Evolutionary conservation across 2,797 vertebrate genomes (phyloP).

Genomic region (Syndactyla subalaris): DNA sequence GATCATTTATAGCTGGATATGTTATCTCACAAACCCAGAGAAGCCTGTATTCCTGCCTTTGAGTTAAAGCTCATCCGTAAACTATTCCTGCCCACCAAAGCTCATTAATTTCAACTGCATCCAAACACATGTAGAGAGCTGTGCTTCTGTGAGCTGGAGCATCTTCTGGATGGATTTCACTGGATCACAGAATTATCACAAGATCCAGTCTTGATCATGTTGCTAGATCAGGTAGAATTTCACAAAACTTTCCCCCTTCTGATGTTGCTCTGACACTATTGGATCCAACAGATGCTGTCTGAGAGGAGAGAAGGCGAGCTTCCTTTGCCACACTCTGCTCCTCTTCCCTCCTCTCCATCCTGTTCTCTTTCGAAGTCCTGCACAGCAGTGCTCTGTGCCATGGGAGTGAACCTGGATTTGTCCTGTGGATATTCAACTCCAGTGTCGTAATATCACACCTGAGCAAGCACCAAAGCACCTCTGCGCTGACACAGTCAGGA

Average conservation of each 20-base stretch:
- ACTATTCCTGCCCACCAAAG: neutral
- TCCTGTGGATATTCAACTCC: neutral
- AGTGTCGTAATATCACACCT: neutral
- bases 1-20: neutral
- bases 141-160: fast-evolving
- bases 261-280: neutral
- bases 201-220: neutral
- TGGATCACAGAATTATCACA: neutral
- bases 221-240: neutral
- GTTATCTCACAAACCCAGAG: neutral
- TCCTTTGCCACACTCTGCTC: neutral
- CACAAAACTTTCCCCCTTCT: neutral
- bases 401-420: neutral
- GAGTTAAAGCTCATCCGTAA: neutral
- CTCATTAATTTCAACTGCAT: neutral
- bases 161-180: neutral
- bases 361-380: neutral
- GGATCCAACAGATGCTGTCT: neutral
- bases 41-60: neutral
- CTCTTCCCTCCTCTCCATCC: neutral
- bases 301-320: neutral
- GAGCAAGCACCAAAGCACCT: neutral
- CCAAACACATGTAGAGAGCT: neutral
- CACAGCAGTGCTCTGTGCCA: neutral
- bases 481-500: neutral